phyloP scores from a whole-genome alignment of 1,140 invertebrate species.

The Bombus balteatus region DNA sequence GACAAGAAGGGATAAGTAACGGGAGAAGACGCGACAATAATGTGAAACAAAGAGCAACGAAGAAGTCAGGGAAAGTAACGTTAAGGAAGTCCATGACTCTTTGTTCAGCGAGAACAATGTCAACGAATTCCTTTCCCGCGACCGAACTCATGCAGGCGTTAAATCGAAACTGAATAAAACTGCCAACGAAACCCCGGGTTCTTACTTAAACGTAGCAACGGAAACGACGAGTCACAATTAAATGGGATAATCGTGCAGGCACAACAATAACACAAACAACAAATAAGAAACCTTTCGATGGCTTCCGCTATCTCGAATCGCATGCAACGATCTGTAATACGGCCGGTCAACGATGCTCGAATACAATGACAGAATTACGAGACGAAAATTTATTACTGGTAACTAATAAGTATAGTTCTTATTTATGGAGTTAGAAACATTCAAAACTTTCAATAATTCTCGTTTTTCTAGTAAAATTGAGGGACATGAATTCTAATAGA shows the following conservation, averaged over 20 bases:
- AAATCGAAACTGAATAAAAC: slow-evolving; percentile 39
- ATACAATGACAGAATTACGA: neutral
- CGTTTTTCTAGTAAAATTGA: neutral
- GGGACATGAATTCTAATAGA: too few relatives aligned
- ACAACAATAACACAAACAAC: neutral
- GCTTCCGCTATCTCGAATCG: too few relatives aligned
- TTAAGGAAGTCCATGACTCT: neutral
- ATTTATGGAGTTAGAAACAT: neutral
- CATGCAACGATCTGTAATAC: neutral
- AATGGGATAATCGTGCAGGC: neutral
- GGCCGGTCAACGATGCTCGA: neutral
- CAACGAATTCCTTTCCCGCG: neutral
- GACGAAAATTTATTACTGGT: too few relatives aligned
- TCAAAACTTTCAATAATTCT: neutral
- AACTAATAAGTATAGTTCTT: neutral
- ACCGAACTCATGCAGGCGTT: neutral
- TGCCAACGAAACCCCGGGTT: neutral
- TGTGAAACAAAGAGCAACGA: neutral
- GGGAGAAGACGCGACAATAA: slow-evolving; percentile 3
- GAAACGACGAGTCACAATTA: slow-evolving; percentile 2
- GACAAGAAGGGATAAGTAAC: neutral
- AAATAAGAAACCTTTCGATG: too few relatives aligned
- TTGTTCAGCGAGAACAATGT: slow-evolving; percentile 22
- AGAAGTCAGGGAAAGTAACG: neutral
- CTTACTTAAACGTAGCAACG: neutral